phyloP scores from a whole-genome alignment of 2,797 vertebrate genomes.

The Halcyon smyrnensis region DNA sequence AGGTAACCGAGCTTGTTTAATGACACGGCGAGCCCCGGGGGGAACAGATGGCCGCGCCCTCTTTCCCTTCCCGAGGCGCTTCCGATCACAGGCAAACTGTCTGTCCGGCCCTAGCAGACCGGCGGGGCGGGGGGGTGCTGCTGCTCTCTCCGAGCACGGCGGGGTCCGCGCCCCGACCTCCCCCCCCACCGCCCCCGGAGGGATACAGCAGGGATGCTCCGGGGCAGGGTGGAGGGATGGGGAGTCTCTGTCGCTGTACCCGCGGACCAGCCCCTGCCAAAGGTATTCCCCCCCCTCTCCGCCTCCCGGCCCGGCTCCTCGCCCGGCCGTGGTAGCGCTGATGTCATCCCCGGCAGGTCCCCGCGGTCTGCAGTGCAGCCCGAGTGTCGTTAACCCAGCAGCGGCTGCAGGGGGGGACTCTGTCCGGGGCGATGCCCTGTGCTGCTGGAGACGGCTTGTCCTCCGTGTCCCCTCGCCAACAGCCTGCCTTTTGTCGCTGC shows the following conservation, averaged over 20 bases:
- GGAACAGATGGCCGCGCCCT: no score
- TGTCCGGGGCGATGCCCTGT: neutral
- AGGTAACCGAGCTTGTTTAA: no score
- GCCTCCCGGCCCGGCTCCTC: neutral
- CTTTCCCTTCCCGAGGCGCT: no score
- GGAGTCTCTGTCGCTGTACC: neutral
- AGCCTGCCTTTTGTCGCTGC: neutral
- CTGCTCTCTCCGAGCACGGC: neutral
- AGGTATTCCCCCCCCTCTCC: neutral
- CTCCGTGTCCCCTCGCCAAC: neutral
- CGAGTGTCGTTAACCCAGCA: neutral
- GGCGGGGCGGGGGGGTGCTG: neutral
- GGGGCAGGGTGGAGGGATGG: neutral
- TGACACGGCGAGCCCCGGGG: no score
- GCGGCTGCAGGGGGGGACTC: neutral
- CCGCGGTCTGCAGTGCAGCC: constrained; percentile 40
- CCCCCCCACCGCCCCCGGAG: no score
- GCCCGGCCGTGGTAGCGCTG: constrained; percentile 18
- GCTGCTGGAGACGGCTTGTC: neutral
- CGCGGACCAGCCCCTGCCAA: neutral
- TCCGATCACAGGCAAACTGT: no score
- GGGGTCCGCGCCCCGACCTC: neutral
- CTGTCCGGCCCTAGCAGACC: no score
- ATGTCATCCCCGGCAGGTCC: constrained; percentile 57
- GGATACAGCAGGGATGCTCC: neutral